Conservation (phyloP, 2,113 vertebrate genomes). For the Chaenogobius annularis region DNA sequence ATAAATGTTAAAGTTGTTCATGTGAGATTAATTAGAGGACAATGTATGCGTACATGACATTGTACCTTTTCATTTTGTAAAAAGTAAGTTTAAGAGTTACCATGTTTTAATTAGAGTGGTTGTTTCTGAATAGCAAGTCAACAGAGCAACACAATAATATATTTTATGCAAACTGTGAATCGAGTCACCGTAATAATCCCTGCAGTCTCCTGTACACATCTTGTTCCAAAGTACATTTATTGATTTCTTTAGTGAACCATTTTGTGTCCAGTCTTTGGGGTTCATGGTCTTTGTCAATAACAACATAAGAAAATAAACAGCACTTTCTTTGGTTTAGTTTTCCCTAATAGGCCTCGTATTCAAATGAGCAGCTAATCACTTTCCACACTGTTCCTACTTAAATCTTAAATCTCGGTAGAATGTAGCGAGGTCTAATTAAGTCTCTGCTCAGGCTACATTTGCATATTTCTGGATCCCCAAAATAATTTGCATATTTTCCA, state of each 20-base stretch:
- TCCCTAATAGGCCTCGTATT: slow-evolving; percentile 53
- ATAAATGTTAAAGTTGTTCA: too few species aligned
- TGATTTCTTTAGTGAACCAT: slow-evolving; percentile 3
- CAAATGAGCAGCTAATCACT: slow-evolving; percentile 54
- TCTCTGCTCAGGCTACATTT: slow-evolving; percentile 45
- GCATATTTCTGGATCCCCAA: slow-evolving; percentile 48
- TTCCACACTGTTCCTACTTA: slow-evolving; percentile 45
- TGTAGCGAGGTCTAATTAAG: slow-evolving; percentile 49
- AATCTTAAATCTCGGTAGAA: slow-evolving; percentile 45
- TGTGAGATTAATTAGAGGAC: too few species aligned
- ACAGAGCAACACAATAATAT: not conserved
- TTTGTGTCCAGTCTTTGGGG: slow-evolving; percentile 8
- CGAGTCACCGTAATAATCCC: not conserved
- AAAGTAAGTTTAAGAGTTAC: not conserved
- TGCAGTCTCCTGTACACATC: not conserved
- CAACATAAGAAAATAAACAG: slow-evolving; percentile 42
- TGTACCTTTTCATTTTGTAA: not conserved
- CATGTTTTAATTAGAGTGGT: not conserved
- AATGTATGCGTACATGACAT: too few species aligned
- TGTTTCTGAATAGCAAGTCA: not conserved
- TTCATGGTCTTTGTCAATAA: slow-evolving; percentile 39
- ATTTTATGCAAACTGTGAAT: not conserved
- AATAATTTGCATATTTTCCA: slow-evolving; percentile 54
- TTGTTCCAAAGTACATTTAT: not conserved
- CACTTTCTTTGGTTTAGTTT: slow-evolving; percentile 16